Evolutionary conservation across 1,140 invertebrate genomes (phyloP), one percentile per base, ranked within the genome.

Genomic region (Neotoxoptera formosana): DNA sequence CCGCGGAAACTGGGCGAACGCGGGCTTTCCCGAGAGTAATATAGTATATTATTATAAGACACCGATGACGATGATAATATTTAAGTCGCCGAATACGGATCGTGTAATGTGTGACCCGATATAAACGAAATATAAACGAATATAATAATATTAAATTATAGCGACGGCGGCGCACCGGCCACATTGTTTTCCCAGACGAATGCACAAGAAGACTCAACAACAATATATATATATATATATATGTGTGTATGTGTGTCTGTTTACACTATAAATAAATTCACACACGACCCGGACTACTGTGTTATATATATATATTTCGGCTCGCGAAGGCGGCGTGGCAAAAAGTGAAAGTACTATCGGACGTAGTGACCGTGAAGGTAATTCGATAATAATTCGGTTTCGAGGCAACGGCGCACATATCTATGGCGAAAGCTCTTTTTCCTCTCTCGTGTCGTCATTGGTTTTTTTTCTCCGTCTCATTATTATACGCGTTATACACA

Each of bases 341-440:
- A 93, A 84, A 93, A 93, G 91, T 93, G 91, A 93, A 93, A 93
- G 91, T 93, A 93, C 20, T 84, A 60, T 67, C 51, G 81, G 76
- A 93, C 91, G 91, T 93, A 86, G 91, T 93, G 91, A 93, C 91
- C 91, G 91, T 93, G 91, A 93, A 93, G 91, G 91, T 93, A 93
- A 93, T 93, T 86, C 91, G 91, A 93, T 93, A 93, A 93, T 93
- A 93, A 93, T 93, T 93, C 51, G 91, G 47, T 93, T 93, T 93
- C 48, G 91, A 93, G 91, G 91, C 91, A 86, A 93, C 76, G 30
- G 60, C 81, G 25, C 34, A 7, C 91, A 53, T 41, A 56, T 93
- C 76, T 92, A 84, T 93, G 91, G 91, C 91, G 91, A 93, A 93
- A 93, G 91, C 91, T 93, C 91, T 86, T 93, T 93, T 93, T 84